A percentile compares a stretch with the other conserved stretches of the same genome.
Evolutionary conservation across 2,113 vertebrate species (phyloP).

Genomic region (Panthera leo): DNA sequence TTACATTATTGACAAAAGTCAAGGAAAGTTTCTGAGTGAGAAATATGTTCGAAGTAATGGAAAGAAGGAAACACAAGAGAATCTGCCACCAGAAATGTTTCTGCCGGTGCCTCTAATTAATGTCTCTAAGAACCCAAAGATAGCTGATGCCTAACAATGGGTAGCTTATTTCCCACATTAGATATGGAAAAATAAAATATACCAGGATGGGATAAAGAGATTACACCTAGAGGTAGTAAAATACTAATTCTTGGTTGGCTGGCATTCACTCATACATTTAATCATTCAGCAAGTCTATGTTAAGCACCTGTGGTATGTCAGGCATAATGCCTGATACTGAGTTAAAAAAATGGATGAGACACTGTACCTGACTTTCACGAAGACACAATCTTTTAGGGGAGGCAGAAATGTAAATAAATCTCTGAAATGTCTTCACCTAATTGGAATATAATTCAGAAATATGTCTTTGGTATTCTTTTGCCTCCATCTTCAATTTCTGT

Average conservation of each 20-base stretch:
- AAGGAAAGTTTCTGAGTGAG: slow-evolving; percentile 1
- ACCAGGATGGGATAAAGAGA: neutral
- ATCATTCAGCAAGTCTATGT: neutral
- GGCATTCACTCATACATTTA: neutral
- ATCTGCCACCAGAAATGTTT: neutral
- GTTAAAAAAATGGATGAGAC: neutral
- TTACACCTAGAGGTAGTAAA: neutral
- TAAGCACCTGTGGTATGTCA: neutral
- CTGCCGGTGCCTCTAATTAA: neutral
- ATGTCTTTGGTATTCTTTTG: neutral
- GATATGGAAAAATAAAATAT: neutral
- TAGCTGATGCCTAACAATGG: neutral
- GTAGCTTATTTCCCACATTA: slow-evolving; percentile 5
- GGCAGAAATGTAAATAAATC: neutral
- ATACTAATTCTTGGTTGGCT: neutral
- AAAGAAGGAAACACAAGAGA: neutral
- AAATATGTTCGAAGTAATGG: neutral
- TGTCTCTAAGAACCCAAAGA: neutral
- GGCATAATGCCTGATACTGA: neutral
- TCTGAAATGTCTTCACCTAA: neutral
- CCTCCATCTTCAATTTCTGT: neutral
- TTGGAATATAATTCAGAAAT: slow-evolving; percentile 18
- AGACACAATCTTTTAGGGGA: neutral
- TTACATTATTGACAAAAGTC: slow-evolving; percentile 2
- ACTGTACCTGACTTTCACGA: neutral